A percentile compares a stretch with the other conserved stretches of the same genome.
Conservation (phyloP, 2,797 vertebrate genomes). For the Discoglossus pictus region DNA sequence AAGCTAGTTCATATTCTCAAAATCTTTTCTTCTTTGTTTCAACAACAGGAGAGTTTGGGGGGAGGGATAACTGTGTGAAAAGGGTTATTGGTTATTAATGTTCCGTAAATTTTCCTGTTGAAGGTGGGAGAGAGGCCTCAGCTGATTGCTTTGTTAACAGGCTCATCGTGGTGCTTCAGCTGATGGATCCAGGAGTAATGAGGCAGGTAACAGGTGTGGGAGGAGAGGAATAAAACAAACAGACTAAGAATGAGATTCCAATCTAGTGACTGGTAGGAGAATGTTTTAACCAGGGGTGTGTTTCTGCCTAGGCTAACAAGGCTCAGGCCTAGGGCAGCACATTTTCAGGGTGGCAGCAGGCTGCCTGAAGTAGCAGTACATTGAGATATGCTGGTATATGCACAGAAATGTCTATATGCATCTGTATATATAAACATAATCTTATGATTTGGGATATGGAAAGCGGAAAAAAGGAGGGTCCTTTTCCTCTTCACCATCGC, state of each 20-base stretch:
- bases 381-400: too few species aligned
- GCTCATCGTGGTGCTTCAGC: constrained; percentile 26
- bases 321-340: too few species aligned
- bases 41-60: constrained; percentile 26
- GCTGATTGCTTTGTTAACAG: constrained; percentile 48
- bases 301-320: too few species aligned
- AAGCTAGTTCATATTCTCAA: constrained; percentile 37
- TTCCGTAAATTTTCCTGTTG: constrained; percentile 39
- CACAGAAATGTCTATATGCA: too few species aligned
- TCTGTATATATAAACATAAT: too few species aligned
- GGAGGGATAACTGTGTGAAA: constrained; percentile 38
- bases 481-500: too few species aligned
- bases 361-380: too few species aligned
- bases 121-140: constrained; percentile 34
- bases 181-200: constrained; percentile 47
- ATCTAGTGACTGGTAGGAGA: constrained; percentile 26
- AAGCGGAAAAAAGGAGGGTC: too few species aligned
- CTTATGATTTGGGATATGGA: too few species aligned
- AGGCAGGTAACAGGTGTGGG: constrained; percentile 49
- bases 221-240: constrained; percentile 29
- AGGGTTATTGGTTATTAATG: constrained; percentile 51
- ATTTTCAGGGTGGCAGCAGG: too few species aligned
- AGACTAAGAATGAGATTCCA: constrained; percentile 27
- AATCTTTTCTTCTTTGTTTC: constrained; percentile 46
- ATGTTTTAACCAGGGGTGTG: too few species aligned